Conservation (phyloP, 2,888 invertebrate species). For the Mantis religiosa region DNA sequence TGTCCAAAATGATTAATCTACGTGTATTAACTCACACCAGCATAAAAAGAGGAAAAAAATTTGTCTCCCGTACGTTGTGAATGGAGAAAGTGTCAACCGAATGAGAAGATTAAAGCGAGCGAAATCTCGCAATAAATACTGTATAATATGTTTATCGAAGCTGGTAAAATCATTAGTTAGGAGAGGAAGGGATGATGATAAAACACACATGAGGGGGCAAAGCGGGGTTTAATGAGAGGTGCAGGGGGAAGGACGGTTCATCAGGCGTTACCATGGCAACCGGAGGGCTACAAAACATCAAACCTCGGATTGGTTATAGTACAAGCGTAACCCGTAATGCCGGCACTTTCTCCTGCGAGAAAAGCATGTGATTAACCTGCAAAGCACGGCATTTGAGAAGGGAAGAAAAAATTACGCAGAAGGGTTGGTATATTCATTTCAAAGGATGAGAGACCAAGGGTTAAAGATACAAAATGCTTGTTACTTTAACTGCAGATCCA, state of each 20-base stretch:
- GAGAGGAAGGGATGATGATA: not conserved
- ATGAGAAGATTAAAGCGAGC: conserved; percentile 7
- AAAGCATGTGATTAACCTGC: not conserved
- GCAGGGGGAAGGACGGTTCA: not conserved
- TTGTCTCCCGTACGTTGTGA: not conserved
- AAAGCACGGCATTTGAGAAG: not conserved
- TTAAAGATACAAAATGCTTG: too few species aligned
- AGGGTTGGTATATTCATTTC: too few species aligned
- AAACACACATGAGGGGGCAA: conserved; percentile 9
- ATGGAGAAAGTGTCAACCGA: conserved; percentile 4
- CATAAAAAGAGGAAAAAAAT: not conserved
- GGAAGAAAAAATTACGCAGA: too few species aligned
- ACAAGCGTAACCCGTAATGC: not conserved
- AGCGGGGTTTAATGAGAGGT: not conserved
- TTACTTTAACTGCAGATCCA: too few species aligned
- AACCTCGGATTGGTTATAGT: not conserved
- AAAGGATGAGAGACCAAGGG: too few species aligned
- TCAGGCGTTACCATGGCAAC: not conserved
- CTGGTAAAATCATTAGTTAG: conserved; percentile 15
- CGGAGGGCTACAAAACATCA: not conserved
- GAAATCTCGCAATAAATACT: conserved; percentile 12
- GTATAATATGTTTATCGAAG: conserved; percentile 17
- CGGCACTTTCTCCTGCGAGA: not conserved
- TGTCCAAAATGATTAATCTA: conserved; percentile 3
- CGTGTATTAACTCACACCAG: not conserved